Base-by-base conservation (phyloP, 2,113 vertebrate species). In the Gila orcuttii region DNA sequence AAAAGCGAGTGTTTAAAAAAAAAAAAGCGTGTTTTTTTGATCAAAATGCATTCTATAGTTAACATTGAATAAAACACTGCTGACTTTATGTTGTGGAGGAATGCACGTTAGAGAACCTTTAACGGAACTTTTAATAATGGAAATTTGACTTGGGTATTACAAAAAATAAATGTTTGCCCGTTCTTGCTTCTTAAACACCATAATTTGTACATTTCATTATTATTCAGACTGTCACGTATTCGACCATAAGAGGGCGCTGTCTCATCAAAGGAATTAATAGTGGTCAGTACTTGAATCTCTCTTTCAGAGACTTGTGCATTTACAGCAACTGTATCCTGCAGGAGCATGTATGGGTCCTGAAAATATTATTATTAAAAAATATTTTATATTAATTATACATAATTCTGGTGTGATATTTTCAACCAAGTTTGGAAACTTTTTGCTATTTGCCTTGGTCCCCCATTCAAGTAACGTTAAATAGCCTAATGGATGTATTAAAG, bases 171-270 rank as follows among this genome's bases (percentile, higher is more conserved):
- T 15, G 6, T 17, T 17, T 17, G 31, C n/a, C 3, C 2, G 59
- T 62, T 62, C n/a, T 62, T 25, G 10, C 59, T 59, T 9, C 57
- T 62, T 25, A 62, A 64, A 6, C 31, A 36, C 31, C 64, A 62
- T n/a, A 69, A 36, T 69, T 39, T 5, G 19, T 28, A 39, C 28
- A 36, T 17, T 31, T 1, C 3, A 71, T 17, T 11, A 52, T 21
- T 50, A 45, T 45, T 15, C 45, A 39, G 17, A 0, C 17, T 71
- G 36, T 36, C 33, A 39, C n/a, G 42, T 23, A 2, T 36, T 52
- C 36, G 36, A 25, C 91, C 91, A 89, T 90, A 66, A 8, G 91
- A 74, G 50, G 91, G 87, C 89, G 86, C 90, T 81, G 21, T 19
- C 79, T 45, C 13, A 45, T 25, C 66, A 28, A n/a, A 8, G 10